Evolutionary conservation across 2,888 invertebrate genomes (phyloP).

Genomic region (Arge pagana): DNA sequence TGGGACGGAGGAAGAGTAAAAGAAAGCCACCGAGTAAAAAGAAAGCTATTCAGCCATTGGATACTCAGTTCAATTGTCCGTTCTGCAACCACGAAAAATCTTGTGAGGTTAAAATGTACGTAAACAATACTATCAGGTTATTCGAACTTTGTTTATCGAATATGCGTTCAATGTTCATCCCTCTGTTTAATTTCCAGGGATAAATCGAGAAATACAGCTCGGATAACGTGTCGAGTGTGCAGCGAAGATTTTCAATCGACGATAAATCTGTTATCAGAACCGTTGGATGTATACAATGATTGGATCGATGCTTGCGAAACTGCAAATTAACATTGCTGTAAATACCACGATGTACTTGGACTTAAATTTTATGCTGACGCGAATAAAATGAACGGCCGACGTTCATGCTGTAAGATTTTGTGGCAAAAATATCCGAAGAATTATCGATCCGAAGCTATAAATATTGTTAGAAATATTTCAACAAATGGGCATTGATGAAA

Average conservation of each 20-base stretch:
- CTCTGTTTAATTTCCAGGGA: constrained; percentile 73
- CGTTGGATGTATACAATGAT: constrained; percentile 98
- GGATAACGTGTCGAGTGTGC: constrained; percentile 94
- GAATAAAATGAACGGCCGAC: no score
- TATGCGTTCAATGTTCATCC: constrained; percentile 11
- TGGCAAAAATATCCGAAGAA: no score
- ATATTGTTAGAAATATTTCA: no score
- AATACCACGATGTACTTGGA: no score
- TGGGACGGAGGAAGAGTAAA: constrained; percentile 97
- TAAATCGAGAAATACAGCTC: constrained; percentile 89
- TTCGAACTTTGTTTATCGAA: constrained; percentile 10
- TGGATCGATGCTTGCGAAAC: constrained; percentile 99
- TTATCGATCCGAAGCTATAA: no score
- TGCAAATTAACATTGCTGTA: constrained; percentile 83
- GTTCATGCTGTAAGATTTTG: no score
- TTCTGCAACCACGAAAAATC: constrained; percentile 99
- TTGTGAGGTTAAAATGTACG: constrained; percentile 98
- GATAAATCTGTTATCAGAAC: constrained; percentile 94
- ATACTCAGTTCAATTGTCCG: constrained; percentile 96
- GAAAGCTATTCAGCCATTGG: constrained; percentile 90
- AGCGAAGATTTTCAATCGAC: constrained; percentile 95
- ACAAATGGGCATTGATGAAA: no score
- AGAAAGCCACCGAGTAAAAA: constrained; percentile 95
- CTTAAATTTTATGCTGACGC: no score
- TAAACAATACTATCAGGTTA: constrained; percentile 39